A percentile compares a stretch with the other conserved stretches of the same genome.
Evolutionary conservation across 2,797 vertebrate genomes (phyloP).

Genomic region (Hipposideros larvatus): DNA sequence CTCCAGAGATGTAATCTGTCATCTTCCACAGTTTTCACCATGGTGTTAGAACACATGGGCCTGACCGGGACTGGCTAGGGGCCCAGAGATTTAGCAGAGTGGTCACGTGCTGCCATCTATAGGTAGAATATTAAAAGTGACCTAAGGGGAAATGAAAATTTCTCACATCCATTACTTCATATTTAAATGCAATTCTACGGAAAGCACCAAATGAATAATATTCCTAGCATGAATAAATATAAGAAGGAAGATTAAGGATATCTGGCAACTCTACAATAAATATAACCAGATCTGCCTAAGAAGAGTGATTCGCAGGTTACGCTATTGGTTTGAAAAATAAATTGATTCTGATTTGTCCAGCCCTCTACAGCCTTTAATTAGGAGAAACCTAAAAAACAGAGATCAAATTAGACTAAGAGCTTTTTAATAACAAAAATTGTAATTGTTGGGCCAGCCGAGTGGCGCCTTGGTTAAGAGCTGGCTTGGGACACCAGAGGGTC

Average conservation of each 20-base stretch:
- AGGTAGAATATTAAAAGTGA: slow-evolving; percentile 66
- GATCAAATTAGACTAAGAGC: slow-evolving; percentile 8
- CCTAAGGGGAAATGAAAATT: slow-evolving; percentile 9
- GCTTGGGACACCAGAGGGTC: too few species aligned
- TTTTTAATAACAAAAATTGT: slow-evolving; percentile 46
- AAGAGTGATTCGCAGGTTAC: neutral
- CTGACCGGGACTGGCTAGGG: neutral
- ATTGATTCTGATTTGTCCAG: neutral
- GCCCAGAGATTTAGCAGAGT: neutral
- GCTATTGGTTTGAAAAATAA: slow-evolving; percentile 5
- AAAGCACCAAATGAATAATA: neutral
- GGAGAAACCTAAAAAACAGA: neutral
- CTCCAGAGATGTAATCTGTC: neutral
- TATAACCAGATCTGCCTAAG: neutral
- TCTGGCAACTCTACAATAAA: neutral
- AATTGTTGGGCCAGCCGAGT: neutral
- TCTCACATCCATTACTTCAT: neutral
- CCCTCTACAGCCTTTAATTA: neutral
- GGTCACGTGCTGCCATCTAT: slow-evolving; percentile 82
- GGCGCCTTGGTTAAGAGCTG: too few species aligned
- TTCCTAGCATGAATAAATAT: neutral
- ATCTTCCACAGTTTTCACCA: neutral
- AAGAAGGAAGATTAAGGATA: neutral
- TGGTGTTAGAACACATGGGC: neutral
- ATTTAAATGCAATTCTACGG: neutral